Percentiles rank a stretch among this genome's conserved stretches.
Conservation (phyloP, 53 echinoderm and acorn worm genomes). For the Echinarachnius parma region DNA sequence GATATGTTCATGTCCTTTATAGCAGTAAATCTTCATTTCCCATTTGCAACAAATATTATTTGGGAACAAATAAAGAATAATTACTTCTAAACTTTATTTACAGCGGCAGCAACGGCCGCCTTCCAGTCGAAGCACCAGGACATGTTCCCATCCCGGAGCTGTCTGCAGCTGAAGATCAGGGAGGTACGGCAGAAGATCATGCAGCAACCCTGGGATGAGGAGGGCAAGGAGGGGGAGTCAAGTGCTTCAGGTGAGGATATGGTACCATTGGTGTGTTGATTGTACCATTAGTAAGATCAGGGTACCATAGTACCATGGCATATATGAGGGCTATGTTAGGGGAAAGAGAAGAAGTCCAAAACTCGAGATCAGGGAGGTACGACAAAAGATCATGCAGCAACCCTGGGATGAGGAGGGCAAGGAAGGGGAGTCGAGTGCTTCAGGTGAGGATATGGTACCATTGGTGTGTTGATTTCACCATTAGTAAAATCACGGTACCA, state of each 20-base stretch:
- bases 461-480: neutral
- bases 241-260: conserved; percentile 4
- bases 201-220: conserved; percentile 81
- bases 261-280: too few relatives aligned
- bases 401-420: neutral
- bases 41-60: too few relatives aligned
- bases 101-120: conserved; percentile 76
- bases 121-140: conserved; percentile 85
- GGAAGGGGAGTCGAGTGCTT: neutral
- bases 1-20: too few relatives aligned
- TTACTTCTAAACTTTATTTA: too few relatives aligned
- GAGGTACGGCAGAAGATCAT: conserved; percentile 98
- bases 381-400: neutral
- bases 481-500: too few relatives aligned
- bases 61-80: too few relatives aligned
- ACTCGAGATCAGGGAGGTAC: neutral
- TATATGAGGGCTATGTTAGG: too few relatives aligned
- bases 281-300: too few relatives aligned
- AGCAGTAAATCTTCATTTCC: too few relatives aligned
- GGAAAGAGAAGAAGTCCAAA: too few relatives aligned
- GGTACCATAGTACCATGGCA: too few relatives aligned
- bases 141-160: conserved; percentile 83
- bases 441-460: neutral
- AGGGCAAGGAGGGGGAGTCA: conserved; percentile 53
- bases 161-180: conserved; percentile 92